Evolutionary conservation across 2,888 invertebrate genomes (phyloP).

Genomic region (Thera obeliscata): DNA sequence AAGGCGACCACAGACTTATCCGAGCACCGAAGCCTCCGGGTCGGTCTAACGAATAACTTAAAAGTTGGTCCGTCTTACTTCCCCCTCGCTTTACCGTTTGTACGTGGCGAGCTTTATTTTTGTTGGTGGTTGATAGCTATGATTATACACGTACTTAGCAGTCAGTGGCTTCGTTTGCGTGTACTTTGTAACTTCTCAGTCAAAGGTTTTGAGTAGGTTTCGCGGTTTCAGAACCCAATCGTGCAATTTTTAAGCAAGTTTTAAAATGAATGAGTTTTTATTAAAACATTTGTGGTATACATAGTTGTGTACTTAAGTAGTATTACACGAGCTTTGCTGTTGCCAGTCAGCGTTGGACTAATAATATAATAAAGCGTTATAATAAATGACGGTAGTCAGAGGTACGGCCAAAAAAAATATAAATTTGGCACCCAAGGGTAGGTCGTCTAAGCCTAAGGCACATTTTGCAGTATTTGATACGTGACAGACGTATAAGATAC

Average conservation of each 20-base stretch:
- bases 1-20: conserved; percentile 56
- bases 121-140: conserved; percentile 34
- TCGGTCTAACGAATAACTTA: conserved; percentile 57
- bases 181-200: neutral
- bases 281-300: too few species aligned
- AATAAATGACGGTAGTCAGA: too few species aligned
- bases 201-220: neutral
- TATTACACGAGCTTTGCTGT: too few species aligned
- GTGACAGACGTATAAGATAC: too few species aligned
- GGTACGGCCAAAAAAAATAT: too few species aligned
- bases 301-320: too few species aligned
- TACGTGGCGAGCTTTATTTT: conserved; percentile 54
- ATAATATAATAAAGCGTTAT: too few species aligned
- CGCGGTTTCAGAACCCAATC: neutral
- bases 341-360: too few species aligned
- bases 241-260: neutral
- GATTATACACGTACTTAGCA: conserved; percentile 18
- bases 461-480: too few species aligned
- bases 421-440: too few species aligned
- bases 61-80: conserved; percentile 52
- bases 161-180: conserved; percentile 2
- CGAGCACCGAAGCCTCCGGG: conserved; percentile 51
- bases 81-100: conserved; percentile 47
- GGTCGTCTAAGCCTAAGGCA: too few species aligned
- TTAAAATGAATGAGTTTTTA: too few species aligned